Evolutionary conservation across 30 jellyfish, hydroid and myxozoan genomes (phyloP), one percentile per base, ranked within the genome.

Genomic region (Turritopsis dohrnii): DNA sequence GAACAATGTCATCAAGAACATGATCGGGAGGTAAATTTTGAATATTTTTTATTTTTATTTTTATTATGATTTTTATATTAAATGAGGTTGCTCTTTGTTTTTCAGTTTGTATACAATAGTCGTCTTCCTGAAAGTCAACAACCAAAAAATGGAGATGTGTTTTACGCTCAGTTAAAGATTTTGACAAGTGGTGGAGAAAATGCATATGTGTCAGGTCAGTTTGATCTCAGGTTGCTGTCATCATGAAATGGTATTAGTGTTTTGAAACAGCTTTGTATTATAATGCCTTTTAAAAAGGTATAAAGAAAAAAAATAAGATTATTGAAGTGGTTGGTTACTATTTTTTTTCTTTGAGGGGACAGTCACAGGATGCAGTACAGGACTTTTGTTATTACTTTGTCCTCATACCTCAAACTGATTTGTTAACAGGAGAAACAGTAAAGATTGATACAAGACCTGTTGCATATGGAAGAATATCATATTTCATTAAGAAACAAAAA

Each of bases 101-200:
- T n/a, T 29, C 72, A 77, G 85, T 28, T 77, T 77, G 28, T 28
- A 29, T 77, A 29, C 53, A 77, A 77, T 16, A 8, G 19, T 29
- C 85, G 79, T 16, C 75, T 77, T 26, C 85, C 85, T 16, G 79
- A 77, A 18, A 52, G 72, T 77, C 73, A 77, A 60, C 85, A 77
- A 18, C 75, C 85, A 9, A 29, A 77, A 18, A 52, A 77, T 77
- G 85, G 71, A 23, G 72, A 77, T 18, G 53, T 16, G 25, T 77
- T 22, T 77, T 77, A 77, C 21, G 75, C 29, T 13, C 75, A 77
- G 28, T 28, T 77, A 13, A 29, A 28, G 18, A 77, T 77, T 27
- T 18, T 77, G 7, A 77, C 85, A 13, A 53, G 73, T 23, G 4
- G 23, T 28, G 85, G 85, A 16, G 72, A 77, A 77, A 25, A 28